phyloP scores from a whole-genome alignment of 2,888 invertebrate genomes.

The Monoplex corrugatus region DNA sequence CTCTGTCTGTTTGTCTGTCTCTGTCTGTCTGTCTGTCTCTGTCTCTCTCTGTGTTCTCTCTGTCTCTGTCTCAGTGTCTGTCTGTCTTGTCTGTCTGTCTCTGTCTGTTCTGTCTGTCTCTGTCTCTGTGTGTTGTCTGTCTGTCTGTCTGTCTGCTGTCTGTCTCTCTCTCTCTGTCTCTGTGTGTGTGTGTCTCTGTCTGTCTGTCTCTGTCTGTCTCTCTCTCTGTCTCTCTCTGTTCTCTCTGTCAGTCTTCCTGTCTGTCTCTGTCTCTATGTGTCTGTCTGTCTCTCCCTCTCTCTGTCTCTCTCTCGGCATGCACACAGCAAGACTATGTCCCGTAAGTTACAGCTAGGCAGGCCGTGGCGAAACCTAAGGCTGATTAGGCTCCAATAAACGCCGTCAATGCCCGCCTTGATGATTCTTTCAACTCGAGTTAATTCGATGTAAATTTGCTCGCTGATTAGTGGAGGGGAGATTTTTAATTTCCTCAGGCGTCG shows the following conservation, averaged over 20 bases:
- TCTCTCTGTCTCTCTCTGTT: constrained; percentile 33
- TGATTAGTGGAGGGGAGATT: constrained; percentile 59
- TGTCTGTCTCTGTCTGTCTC: neutral
- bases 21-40: neutral
- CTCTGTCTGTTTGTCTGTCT: constrained; percentile 12
- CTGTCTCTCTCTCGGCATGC: constrained; percentile 29
- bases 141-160: constrained; percentile 19
- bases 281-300: constrained; percentile 38
- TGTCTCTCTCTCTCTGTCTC: constrained; percentile 35
- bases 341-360: constrained; percentile 25
- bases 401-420: constrained; percentile 38
- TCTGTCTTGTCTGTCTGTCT: constrained; percentile 32
- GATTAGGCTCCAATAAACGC: constrained; percentile 47
- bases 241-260: constrained; percentile 32
- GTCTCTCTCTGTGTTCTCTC: constrained; percentile 41
- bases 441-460: constrained; percentile 63
- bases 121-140: constrained; percentile 33
- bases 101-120: constrained; percentile 29
- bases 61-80: constrained; percentile 31
- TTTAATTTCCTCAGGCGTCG: constrained; percentile 62
- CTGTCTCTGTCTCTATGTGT: constrained; percentile 28
- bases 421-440: constrained; percentile 58
- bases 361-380: constrained; percentile 9
- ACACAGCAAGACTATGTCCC: neutral
- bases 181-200: neutral